Base-by-base conservation (phyloP, 1,140 invertebrate genomes). In the Monochamus saltuarius region DNA sequence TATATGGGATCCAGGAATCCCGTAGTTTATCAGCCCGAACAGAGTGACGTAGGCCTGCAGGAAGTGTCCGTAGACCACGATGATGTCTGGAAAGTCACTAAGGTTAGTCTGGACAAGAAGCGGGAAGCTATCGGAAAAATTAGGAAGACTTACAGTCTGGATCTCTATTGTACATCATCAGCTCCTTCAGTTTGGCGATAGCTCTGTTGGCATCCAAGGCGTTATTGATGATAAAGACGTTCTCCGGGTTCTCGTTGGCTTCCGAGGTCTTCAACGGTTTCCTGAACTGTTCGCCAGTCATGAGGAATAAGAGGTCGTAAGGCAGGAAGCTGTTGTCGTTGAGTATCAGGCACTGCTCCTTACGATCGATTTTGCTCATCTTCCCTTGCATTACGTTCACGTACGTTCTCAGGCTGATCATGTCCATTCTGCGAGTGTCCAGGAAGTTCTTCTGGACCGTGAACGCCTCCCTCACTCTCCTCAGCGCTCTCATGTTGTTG, bases 261-360 rank as follows among this genome's bases (percentile, higher is more conserved):
- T 75, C 75, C 67, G 77, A 55, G 61, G 36, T 79, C 60, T 54
- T 73, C 67, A 52, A 73, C 0, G 84, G 83, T 64, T 76, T 80
- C 59, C 82, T 79, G 64, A 84, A 87, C 64, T 87, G 83, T 22
- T 81, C 70, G 0, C 85, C 86, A 60, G 81, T 82, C 3, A 82
- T 80, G 22, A 88, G 61, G 6, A 87, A 75, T 8, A 88, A 69
- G 61, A 84, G 80, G 68, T 87, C 85, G 62, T 87, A 88, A 16
- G 73, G 75, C 37, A 87, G 71, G 2, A 77, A 71, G 2, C 77
- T 77, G 19, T 79, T 77, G 7, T 78, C 75, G 68, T 80, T 80
- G 1, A 87, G 71, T 4, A 77, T 68, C 1, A 87, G 78, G 40
- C 78, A 78, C 67, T 85, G 85, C 16, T 83, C 78, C 56, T 67